These are phyloP conservation scores for Hucho hucho DNA, from an alignment of 2,113 vertebrate species.

Conservation along the genomic window DNA sequence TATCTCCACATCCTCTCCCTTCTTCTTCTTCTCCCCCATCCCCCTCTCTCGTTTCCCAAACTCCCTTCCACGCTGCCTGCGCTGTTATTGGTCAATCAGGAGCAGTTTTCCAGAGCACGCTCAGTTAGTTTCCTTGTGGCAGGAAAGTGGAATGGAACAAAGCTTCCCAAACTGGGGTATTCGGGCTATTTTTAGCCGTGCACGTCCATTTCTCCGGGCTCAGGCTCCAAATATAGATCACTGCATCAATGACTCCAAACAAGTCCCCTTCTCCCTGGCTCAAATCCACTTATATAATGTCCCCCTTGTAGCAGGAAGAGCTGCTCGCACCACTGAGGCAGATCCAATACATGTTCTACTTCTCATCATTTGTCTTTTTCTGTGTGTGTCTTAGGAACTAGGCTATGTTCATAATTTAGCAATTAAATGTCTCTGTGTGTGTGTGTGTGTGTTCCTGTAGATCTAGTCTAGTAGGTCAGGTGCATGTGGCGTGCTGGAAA, in stretches of 20 bases:
- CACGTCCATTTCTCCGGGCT: conserved; percentile 70
- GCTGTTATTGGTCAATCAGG: conserved; percentile 57
- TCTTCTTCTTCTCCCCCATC: background rate
- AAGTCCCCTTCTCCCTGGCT: conserved; percentile 58
- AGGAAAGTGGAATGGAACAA: conserved; percentile 62
- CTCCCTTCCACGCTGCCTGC: conserved; percentile 31
- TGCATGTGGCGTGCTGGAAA: conserved; percentile 26
- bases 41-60: conserved; percentile 26
- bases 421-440: background rate
- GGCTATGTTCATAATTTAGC: conserved; percentile 26
- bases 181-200: conserved; percentile 72
- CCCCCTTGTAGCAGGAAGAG: conserved; percentile 46
- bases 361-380: too few relatives aligned
- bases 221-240: conserved; percentile 73
- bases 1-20: conserved; percentile 33
- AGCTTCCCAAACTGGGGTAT: conserved; percentile 74
- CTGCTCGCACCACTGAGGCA: conserved; percentile 52
- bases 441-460: conserved; percentile 22
- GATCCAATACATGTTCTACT: conserved; percentile 13
- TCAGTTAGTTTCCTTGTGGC: conserved; percentile 62
- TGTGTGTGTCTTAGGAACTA: too few relatives aligned
- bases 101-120: conserved; percentile 47
- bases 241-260: conserved; percentile 64
- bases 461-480: conserved; percentile 24
- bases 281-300: conserved; percentile 74